Percentiles rank a stretch among this genome's conserved stretches.
Conservation (phyloP, 2,888 invertebrate genomes). For the Idaea aversata region DNA sequence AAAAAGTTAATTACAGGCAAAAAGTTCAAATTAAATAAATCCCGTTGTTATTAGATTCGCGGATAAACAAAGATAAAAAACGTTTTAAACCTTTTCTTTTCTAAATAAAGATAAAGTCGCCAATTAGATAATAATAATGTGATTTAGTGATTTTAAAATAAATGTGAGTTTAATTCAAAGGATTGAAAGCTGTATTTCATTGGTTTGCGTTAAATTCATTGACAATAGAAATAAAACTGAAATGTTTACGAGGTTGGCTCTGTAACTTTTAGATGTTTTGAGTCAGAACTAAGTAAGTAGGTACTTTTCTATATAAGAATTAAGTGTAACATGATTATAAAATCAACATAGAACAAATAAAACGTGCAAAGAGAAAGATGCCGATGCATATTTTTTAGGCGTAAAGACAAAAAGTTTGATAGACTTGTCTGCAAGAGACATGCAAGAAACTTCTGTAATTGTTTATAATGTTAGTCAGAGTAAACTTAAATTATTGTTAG, state of each 20-base stretch:
- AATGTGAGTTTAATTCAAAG: neutral
- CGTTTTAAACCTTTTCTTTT: too few species aligned
- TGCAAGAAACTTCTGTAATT: neutral
- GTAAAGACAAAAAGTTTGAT: neutral
- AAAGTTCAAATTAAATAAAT: neutral
- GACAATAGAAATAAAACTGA: neutral
- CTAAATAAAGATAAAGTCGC: slow-evolving; percentile 13
- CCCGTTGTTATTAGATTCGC: neutral
- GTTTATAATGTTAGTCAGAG: neutral
- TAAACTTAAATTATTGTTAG: neutral
- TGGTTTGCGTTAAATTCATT: neutral
- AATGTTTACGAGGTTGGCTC: neutral
- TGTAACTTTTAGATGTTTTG: slow-evolving; percentile 9
- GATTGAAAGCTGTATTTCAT: neutral
- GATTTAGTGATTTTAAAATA: neutral
- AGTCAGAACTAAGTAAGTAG: slow-evolving; percentile 16
- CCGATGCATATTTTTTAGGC: slow-evolving; percentile 26
- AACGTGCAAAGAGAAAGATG: slow-evolving; percentile 27
- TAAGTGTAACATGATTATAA: slow-evolving; percentile 19
- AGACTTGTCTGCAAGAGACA: neutral
- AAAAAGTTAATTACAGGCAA: slow-evolving; percentile 14
- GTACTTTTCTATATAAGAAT: slow-evolving; percentile 17
- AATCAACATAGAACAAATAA: slow-evolving; percentile 18
- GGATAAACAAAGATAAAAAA: slow-evolving; percentile 8
- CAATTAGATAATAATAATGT: slow-evolving; percentile 17